Evolutionary conservation across 2,797 vertebrate genomes (phyloP), one percentile per base, ranked within the genome.

Genomic region (Peromyscus eremicus): DNA sequence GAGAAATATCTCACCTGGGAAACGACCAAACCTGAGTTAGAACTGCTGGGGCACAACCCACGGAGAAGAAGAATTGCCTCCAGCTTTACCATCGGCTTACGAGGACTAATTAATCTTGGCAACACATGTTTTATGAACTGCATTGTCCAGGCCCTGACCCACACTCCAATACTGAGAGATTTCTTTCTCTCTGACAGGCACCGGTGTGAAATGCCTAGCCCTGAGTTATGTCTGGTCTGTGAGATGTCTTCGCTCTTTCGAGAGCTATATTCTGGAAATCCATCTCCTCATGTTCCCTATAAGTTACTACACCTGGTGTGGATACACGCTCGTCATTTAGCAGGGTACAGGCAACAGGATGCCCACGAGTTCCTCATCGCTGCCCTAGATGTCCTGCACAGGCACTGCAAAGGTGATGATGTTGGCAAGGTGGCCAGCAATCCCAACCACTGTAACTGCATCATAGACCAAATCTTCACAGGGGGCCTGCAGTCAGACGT

Each of bases 61-160:
- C 91, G 97, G 85, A 97, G 97, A 71, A 97, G 97, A 76, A 96
- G 97, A 71, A 97, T 98, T 25, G 40, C 95, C 17, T 98, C 97
- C 80, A 98, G 97, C 85, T 98, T 98, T 75, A 98, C 97, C 62
- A 94, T 97, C 98, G 99, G 99, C 99, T 99, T 99, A 99, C 99
- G 99, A 99, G 99, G 99, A 98, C 99, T 99, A 98, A 99, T 99
- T 98, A 99, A 99, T 99, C 99, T 99, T 98, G 99, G 99, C 98
- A 99, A 99, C 99, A 99, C 99, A 27, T 99, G 99, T 99, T 99
- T 99, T 99, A 99, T 99, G 99, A 99, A 99, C 99, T 99, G 99
- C 98, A 99, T 99, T 95, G 99, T 99, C 97, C 99, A 99, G 99
- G 99, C 99, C 98, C 99, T 99, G 97, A 99, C 99, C 96, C 99